Evolutionary conservation across 2,113 vertebrate genomes (phyloP).

Genomic region (Hemiprocne comata): DNA sequence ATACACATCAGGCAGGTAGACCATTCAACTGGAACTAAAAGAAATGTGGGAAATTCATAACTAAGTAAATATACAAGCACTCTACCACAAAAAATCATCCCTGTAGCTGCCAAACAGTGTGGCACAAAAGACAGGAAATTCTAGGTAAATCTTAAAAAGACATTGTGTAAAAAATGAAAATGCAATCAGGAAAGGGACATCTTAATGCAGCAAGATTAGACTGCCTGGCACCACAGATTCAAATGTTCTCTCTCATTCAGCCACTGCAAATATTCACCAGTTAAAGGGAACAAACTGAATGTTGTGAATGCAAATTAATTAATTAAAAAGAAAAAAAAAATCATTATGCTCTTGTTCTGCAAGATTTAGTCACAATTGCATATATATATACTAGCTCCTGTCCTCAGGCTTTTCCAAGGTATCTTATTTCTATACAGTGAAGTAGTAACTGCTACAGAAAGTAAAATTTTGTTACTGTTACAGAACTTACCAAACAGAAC

Average conservation of each 20-base stretch:
- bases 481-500: neutral
- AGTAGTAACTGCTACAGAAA: neutral
- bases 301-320: neutral
- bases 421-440: neutral
- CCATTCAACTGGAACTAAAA: neutral
- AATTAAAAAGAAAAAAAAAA: no score
- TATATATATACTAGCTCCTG: neutral
- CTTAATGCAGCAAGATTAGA: neutral
- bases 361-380: no score
- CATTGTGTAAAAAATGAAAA: neutral
- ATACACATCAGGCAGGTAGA: neutral
- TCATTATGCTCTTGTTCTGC: no score
- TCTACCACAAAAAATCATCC: neutral
- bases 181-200: neutral
- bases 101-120: neutral
- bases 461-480: neutral
- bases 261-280: neutral
- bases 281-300: neutral
- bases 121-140: neutral
- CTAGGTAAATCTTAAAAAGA: neutral
- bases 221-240: neutral
- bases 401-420: neutral
- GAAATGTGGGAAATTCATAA: neutral
- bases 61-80: neutral
- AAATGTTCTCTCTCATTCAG: neutral